Conservation (phyloP, 2,113 vertebrate species). For the Macaca nemestrina region DNA sequence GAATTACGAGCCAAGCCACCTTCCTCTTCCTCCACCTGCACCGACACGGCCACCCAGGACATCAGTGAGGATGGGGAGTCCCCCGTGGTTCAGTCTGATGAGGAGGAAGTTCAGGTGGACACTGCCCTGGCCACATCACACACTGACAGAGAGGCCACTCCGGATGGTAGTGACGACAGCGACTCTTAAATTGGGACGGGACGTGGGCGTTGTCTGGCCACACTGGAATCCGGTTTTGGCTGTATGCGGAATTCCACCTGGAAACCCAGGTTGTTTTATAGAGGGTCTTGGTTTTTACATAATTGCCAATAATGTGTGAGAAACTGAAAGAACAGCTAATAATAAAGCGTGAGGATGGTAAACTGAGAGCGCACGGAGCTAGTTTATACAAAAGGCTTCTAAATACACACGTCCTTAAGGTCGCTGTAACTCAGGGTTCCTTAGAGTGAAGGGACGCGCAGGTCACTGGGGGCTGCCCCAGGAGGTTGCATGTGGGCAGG, state of each 20-base stretch:
- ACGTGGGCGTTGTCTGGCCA: not conserved
- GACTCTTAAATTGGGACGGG: slow-evolving; percentile 82
- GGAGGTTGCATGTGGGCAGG: not conserved
- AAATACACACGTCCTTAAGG: rapidly evolving
- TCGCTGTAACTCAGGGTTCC: not conserved
- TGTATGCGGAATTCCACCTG: rapidly evolving
- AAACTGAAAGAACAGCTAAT: slow-evolving; percentile 62
- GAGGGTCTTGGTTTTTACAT: slow-evolving; percentile 58
- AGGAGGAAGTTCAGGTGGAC: slow-evolving; percentile 92
- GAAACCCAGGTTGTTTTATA: slow-evolving; percentile 39
- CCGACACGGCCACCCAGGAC: slow-evolving; percentile 88
- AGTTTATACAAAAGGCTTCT: not conserved
- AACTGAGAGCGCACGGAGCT: not conserved
- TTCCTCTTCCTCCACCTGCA: slow-evolving; percentile 87
- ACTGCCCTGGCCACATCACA: slow-evolving; percentile 84
- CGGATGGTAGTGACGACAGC: slow-evolving; percentile 93
- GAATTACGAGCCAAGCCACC: slow-evolving; percentile 87
- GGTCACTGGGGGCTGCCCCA: not conserved
- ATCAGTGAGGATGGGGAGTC: slow-evolving; percentile 85
- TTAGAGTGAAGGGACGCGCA: rapidly evolving
- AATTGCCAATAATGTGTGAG: slow-evolving; percentile 55
- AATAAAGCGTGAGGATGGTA: slow-evolving; percentile 76
- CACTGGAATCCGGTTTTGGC: rapidly evolving
- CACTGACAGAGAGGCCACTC: slow-evolving; percentile 77
- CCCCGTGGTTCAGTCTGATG: slow-evolving; percentile 87